Evolutionary conservation across 2,113 vertebrate species (phyloP), one percentile per base, ranked within the genome.

Genomic region (Mystacornis crossleyi): DNA sequence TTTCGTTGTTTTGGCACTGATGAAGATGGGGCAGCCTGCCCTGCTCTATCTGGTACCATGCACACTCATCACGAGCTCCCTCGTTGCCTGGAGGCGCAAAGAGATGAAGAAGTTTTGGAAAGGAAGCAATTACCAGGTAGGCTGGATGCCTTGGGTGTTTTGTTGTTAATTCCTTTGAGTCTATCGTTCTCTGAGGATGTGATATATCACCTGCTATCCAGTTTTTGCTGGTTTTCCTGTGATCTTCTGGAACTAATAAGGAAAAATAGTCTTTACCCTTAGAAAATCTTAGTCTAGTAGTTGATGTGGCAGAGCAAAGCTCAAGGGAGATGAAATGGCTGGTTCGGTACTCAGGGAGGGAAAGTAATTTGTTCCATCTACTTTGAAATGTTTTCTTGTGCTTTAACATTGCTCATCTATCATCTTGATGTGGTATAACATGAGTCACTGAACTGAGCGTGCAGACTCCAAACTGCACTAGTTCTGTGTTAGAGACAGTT

Each of bases 31-130:
- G 58, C 99, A 99, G 86, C 99, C 99, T 14, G 99, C 99, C 28
- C 98, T 99, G 28, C 99, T 99, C 78, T 99, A 99, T 85, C 97
- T 99, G 48, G 99, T 99, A 82, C 99, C 99, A 1, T 99, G 99
- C 93, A 99, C 99, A 14, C 98, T 99, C 61, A 91, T 99, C 73
- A 98, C 98, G 60, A 98, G 98, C 26, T 97, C 98, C 0, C 29
- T 99, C 33, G 81, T 99, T 81, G 99, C 99, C 48, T 98, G 97
- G 95, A 98, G 93, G 61, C 98, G 99, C 83, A 98, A 98, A 47
- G 99, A 99, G 97, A 98, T 99, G 98, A 98, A 93, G 90, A 99
- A 98, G 43, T 99, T 99, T 96, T 99, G 99, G 99, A 94, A 98
- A 58, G 99, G 99, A 86, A 99, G 91, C 71, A 96, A 38, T 66